A percentile compares a stretch with the other conserved stretches of the same genome.
phyloP scores from a whole-genome alignment of 2,797 vertebrate genomes.

The Microcaecilia unicolor region DNA sequence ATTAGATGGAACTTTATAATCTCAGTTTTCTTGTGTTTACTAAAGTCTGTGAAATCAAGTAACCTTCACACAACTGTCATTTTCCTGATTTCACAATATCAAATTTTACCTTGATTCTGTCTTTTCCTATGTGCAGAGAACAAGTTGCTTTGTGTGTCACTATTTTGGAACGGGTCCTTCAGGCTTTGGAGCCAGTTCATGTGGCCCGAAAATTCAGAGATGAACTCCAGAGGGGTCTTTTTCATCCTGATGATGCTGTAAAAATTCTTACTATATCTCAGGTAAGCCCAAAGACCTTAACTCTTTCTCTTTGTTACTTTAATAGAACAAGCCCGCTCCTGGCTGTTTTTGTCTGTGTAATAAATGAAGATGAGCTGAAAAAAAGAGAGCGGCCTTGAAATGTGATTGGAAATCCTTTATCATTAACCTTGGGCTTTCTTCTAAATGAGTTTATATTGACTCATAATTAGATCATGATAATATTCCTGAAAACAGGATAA shows the following conservation, averaged over 20 bases:
- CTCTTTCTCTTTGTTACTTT: no score
- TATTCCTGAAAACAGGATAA: no score
- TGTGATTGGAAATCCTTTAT: no score
- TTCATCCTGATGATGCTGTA: conserved; percentile 71
- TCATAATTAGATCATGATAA: no score
- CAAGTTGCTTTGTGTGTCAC: conserved; percentile 76
- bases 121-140: conserved; percentile 65
- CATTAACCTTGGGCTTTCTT: no score
- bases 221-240: conserved; percentile 74
- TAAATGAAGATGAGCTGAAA: no score
- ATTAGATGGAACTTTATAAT: no score
- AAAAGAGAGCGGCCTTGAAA: no score
- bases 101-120: not conserved
- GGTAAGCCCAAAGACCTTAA: no score
- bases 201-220: conserved; percentile 64
- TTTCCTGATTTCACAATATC: not conserved
- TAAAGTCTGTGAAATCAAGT: not conserved
- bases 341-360: no score
- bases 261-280: conserved; percentile 78
- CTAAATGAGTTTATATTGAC: no score
- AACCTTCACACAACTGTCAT: not conserved
- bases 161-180: conserved; percentile 76
- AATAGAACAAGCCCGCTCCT: no score
- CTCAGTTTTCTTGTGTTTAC: not conserved
- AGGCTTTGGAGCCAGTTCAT: conserved; percentile 67